Evolutionary conservation across 2,888 invertebrate genomes (phyloP), one percentile per base, ranked within the genome.

Genomic region (Esperia sulphurella): DNA sequence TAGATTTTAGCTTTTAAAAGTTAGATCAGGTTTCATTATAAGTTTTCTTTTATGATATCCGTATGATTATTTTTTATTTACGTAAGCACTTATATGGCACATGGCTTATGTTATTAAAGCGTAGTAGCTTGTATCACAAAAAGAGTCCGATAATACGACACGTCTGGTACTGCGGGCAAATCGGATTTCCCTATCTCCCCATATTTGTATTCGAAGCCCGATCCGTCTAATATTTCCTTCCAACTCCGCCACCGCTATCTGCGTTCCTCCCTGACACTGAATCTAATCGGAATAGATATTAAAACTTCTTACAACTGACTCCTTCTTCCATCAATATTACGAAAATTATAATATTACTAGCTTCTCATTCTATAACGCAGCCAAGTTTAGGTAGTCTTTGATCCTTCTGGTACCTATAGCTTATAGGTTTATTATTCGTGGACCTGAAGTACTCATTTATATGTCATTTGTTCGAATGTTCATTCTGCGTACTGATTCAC

Each of bases 231-330:
- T 87, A 87, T 86, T 87, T 87, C 83, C 86, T 83, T 82, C 83
- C 83, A 81, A 79, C 83, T 83, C 80, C 76, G 72, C 76, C 78
- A 70, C 72, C 79, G 82, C 81, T 86, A 86, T 84, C 85, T 82
- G 74, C 83, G 83, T 85, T 84, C 84, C 79, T 86, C 82, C 83
- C 86, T 89, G 85, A 84, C 87, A 87, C 87, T 85, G 87, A 86
- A 89, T 88, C 89, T 85, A 88, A 90, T 90, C 88, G 86, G 89
- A 87, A 89, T 87, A 85, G 86, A 90, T 90, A 90, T 89, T 90
- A 90, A 89, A 90, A 89, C 81, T 86, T 83, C 82, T 81, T 82
- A 79, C 79, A 77, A 73, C 75, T 63, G 70, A 71, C 71, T 75
- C 75, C 65, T 69, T 74, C 67, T 65, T 73, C 71, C 67, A 59